These are phyloP conservation scores for Neotoma lepida DNA, from an alignment of 2,113 vertebrate species.

Conservation along the genomic window DNA sequence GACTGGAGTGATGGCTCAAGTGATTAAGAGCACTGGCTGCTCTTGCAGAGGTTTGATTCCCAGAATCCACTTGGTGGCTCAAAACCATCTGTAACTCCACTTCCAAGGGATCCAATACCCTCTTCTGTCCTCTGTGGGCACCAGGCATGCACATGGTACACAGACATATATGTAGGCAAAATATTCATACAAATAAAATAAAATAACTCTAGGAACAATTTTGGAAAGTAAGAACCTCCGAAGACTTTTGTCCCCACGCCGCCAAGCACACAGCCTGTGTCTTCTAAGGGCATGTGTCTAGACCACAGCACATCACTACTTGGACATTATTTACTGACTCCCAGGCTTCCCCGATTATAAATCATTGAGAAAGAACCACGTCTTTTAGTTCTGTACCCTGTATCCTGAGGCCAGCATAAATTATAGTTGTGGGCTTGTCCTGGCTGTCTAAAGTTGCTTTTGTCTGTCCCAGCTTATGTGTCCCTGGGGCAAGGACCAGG, in stretches of 20 bases:
- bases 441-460: neutral
- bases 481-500: neutral
- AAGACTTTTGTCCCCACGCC: neutral
- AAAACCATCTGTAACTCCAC: neutral
- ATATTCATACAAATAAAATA: neutral
- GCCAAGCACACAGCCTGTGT: accelerated
- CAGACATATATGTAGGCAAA: neutral
- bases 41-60: neutral
- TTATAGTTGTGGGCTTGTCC: neutral
- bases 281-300: neutral
- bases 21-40: neutral
- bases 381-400: neutral
- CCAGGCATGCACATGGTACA: neutral
- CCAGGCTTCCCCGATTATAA: neutral
- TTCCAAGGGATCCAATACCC: neutral
- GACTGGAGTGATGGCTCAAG: neutral
- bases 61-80: neutral
- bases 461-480: neutral
- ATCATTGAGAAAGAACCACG: conserved; percentile 66
- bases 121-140: neutral
- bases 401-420: neutral
- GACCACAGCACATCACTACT: neutral
- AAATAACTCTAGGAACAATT: neutral
- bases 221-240: neutral
- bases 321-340: neutral